These are phyloP conservation scores for Muschampia plurimacula DNA, from an alignment of 2,888 invertebrate species.

Conservation along the genomic window DNA sequence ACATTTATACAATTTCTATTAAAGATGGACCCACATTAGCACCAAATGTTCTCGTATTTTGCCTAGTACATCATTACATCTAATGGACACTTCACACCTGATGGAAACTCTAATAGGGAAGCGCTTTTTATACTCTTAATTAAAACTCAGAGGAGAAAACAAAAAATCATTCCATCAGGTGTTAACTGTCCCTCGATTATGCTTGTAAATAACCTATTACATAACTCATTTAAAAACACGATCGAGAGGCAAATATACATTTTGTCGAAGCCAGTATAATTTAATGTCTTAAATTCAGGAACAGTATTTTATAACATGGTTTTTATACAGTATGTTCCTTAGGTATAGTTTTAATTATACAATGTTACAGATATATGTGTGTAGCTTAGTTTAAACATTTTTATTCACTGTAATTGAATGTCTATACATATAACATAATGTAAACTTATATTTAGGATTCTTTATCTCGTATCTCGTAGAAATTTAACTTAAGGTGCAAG, in stretches of 20 bases:
- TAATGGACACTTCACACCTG: slow-evolving; percentile 8
- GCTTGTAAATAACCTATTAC: slow-evolving; percentile 24
- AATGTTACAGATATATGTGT: slow-evolving; percentile 16
- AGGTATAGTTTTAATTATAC: slow-evolving; percentile 17
- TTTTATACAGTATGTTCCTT: neutral
- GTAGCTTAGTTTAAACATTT: slow-evolving; percentile 26
- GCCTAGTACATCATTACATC: slow-evolving; percentile 26
- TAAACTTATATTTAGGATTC: slow-evolving; percentile 25
- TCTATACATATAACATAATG: slow-evolving; percentile 18
- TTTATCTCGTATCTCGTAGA: slow-evolving; percentile 2
- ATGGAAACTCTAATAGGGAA: slow-evolving; percentile 26
- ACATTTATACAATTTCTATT: slow-evolving; percentile 45
- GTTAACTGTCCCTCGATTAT: slow-evolving; percentile 19
- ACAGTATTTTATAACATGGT: neutral
- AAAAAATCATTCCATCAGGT: slow-evolving; percentile 27
- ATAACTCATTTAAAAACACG: slow-evolving; percentile 23
- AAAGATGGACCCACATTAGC: slow-evolving; percentile 40
- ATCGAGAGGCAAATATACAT: slow-evolving; percentile 31
- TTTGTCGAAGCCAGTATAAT: slow-evolving; percentile 25
- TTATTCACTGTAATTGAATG: slow-evolving; percentile 9
- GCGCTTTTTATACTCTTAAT: slow-evolving; percentile 31
- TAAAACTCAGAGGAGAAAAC: slow-evolving; percentile 21
- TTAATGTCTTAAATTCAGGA: neutral
- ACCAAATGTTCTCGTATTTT: slow-evolving; percentile 31
- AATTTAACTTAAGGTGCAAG: slow-evolving; percentile 8